Evolutionary conservation across 1,140 invertebrate genomes (phyloP).

Genomic region (Tetraneura akinire): DNA sequence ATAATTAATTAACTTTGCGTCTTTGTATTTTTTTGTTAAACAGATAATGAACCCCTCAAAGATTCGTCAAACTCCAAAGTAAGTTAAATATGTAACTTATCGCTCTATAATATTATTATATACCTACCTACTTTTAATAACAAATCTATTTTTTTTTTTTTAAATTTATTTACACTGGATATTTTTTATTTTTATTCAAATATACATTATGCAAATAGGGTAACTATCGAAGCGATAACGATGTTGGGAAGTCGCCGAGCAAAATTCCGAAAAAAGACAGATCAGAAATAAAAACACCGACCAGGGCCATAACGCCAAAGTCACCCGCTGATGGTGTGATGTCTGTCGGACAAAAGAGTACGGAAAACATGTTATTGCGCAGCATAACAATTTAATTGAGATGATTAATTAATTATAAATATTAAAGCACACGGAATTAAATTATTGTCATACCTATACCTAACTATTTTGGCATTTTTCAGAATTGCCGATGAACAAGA

Average conservation of each 20-base stretch:
- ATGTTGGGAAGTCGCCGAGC: conserved; percentile 28
- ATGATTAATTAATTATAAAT: no score
- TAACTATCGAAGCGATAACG: not conserved
- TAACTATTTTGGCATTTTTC: conserved; percentile 42
- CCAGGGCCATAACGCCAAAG: conserved; percentile 38
- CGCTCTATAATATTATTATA: no score
- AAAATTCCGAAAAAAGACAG: conserved; percentile 50
- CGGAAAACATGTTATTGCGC: not conserved
- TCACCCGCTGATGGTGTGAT: not conserved
- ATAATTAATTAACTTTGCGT: no score
- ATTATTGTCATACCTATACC: no score
- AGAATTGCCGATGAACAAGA: conserved; percentile 90
- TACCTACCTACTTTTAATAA: no score
- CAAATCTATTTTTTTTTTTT: no score
- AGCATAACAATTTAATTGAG: no score
- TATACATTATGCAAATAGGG: not conserved
- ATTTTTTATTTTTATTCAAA: no score
- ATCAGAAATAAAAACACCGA: conserved; percentile 46
- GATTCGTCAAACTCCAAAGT: conserved; percentile 38
- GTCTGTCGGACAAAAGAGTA: conserved; percentile 28
- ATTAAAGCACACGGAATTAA: no score
- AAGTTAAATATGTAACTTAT: no score
- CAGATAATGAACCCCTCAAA: conserved; percentile 42
- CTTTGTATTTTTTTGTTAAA: not conserved
- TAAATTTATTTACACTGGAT: no score